Evolutionary conservation across 2,888 invertebrate genomes (phyloP).

Genomic region (Pemphredon lugubris): DNA sequence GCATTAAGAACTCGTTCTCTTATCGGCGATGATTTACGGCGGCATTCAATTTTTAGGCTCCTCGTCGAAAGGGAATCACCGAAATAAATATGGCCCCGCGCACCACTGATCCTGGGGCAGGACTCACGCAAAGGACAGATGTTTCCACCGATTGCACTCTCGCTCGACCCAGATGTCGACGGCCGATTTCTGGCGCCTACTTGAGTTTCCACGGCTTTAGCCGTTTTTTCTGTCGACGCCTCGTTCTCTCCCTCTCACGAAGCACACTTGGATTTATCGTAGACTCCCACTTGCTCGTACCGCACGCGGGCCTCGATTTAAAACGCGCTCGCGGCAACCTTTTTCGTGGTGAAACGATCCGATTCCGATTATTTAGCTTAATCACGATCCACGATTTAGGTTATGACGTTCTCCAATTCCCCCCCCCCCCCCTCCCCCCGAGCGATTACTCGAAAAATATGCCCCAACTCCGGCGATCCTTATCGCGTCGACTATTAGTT

Average conservation of each 20-base stretch:
- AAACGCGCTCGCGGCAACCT: too few relatives aligned
- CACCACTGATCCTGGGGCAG: slow-evolving; percentile 35
- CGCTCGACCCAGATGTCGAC: slow-evolving; percentile 52
- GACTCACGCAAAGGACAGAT: slow-evolving; percentile 58
- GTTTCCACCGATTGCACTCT: slow-evolving; percentile 55
- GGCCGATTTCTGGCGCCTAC: slow-evolving; percentile 38
- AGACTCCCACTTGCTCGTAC: slow-evolving; percentile 45
- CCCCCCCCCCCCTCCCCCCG: too few relatives aligned
- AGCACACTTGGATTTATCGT: slow-evolving; percentile 52
- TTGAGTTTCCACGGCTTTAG: slow-evolving; percentile 34
- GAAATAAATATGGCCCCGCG: slow-evolving; percentile 61
- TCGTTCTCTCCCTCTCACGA: too few relatives aligned
- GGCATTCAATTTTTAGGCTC: slow-evolving; percentile 69
- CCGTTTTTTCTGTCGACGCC: slow-evolving; percentile 52
- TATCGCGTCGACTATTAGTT: too few relatives aligned
- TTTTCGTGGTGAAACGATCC: too few relatives aligned
- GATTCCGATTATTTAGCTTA: too few relatives aligned
- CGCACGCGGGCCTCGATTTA: too few relatives aligned
- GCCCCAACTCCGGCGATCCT: too few relatives aligned
- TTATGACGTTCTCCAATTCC: too few relatives aligned
- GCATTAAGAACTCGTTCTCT: slow-evolving; percentile 73
- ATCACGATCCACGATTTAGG: too few relatives aligned
- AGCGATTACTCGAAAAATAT: too few relatives aligned
- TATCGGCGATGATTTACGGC: slow-evolving; percentile 70
- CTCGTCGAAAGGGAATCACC: slow-evolving; percentile 68